Conservation (phyloP, 2,888 invertebrate genomes). For the Stenurella melanura region DNA sequence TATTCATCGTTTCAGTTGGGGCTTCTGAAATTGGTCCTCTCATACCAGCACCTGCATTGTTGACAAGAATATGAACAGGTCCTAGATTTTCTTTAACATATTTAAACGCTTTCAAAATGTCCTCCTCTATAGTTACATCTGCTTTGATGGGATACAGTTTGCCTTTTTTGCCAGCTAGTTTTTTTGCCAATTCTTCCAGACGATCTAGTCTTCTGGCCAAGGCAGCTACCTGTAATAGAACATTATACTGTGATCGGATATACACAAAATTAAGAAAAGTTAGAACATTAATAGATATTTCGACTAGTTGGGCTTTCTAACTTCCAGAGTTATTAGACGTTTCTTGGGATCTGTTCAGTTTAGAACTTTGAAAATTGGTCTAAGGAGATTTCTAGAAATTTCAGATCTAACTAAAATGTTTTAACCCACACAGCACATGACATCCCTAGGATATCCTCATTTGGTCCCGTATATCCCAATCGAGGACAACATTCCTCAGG, state of each 20-base stretch:
- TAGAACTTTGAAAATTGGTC: too few relatives aligned
- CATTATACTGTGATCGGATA: background rate
- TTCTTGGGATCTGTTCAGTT: too few relatives aligned
- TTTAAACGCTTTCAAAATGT: constrained; percentile 63
- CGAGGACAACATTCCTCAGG: too few relatives aligned
- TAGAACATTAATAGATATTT: too few relatives aligned
- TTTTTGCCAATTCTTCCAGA: constrained; percentile 42
- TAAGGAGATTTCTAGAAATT: too few relatives aligned
- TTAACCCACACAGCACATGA: too few relatives aligned
- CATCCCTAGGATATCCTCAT: too few relatives aligned
- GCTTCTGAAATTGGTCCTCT: constrained; percentile 48
- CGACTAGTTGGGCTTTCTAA: too few relatives aligned
- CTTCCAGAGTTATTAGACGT: too few relatives aligned
- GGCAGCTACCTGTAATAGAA: constrained; percentile 48
- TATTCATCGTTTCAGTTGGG: constrained; percentile 34
- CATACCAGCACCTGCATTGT: constrained; percentile 65
- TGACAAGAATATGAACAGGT: constrained; percentile 66
- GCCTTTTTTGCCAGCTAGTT: constrained; percentile 53
- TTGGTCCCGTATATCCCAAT: too few relatives aligned
- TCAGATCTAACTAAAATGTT: too few relatives aligned
- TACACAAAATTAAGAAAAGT: background rate
- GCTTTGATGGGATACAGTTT: constrained; percentile 64
- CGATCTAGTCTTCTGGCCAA: constrained; percentile 48
- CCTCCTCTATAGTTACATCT: constrained; percentile 65
- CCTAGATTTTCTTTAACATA: constrained; percentile 65